Evolutionary conservation across 2,888 invertebrate species (phyloP), one percentile per base, ranked within the genome.

Genomic region (Periphyllus acericola): DNA sequence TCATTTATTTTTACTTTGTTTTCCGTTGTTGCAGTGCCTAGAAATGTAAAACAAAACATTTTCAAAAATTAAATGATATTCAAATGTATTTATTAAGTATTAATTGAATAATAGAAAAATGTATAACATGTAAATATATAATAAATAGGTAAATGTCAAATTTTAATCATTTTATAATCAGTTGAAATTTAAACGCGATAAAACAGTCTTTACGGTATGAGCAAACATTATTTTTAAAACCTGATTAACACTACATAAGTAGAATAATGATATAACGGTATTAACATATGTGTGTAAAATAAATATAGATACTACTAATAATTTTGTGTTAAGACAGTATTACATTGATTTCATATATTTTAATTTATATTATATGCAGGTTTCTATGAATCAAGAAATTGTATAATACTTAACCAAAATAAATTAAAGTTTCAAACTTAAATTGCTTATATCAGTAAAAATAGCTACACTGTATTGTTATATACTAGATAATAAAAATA

Each of bases 21-120:
- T 86, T 55, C 79, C 52, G 19, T 86, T 72, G 72, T 86, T 86
- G 79, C 86, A 72, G 29, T 86, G 86, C 86, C 86, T 86, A 86
- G 72, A 86, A 86, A 86, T 86, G 55, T 76, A 86, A 60, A 86
- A 86, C 79, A 86, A 86, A 86, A 85, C 68, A 86, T 79, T 86
- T 79, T 80, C 9, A n/a, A 72, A 55, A 55, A 72, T 80, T 80
- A 86, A 72, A 72, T 55, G 21, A 17, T 84, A 76, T 84, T 84
- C 68, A 76, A 32, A 71, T 52, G 1, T 80, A 55, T 86, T 86
- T 86, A 86, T 86, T 85, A 68, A 85, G 32, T 34, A 78, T 85
- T 83, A 66, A 83, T 60, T 78, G 55, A 46, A 68, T 68, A 85
- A 25, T 66, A 79, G 36, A 79, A 78, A 52, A 78, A 71, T 52